A percentile compares a stretch with the other conserved stretches of the same genome.
Evolutionary conservation across 2,888 invertebrate species (phyloP).

Genomic region (Pseudolycoriella hygida): DNA sequence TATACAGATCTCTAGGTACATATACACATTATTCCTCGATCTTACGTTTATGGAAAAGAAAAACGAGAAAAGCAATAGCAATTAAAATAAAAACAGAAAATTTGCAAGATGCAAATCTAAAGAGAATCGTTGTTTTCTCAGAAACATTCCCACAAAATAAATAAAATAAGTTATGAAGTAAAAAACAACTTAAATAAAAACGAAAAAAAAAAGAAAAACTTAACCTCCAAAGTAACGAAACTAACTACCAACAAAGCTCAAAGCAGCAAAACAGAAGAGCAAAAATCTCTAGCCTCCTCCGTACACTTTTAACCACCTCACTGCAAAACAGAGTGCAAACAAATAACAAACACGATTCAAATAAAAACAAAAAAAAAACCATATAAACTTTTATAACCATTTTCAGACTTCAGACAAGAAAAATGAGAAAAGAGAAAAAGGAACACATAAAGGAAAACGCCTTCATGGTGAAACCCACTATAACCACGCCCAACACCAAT

Average conservation of each 20-base stretch:
- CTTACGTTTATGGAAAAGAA: conserved; percentile 1
- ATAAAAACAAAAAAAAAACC: background rate
- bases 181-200: conserved; percentile 1
- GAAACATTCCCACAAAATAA: conserved; percentile 4
- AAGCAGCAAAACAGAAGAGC: background rate
- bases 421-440: background rate
- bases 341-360: background rate
- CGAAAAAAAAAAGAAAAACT: background rate
- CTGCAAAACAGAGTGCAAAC: too few species aligned
- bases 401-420: background rate
- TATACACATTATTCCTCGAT: background rate
- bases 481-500: background rate
- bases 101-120: conserved; percentile 4
- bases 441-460: background rate
- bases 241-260: background rate
- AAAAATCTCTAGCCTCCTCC: background rate
- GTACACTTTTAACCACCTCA: too few species aligned
- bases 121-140: conserved; percentile 3
- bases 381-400: too few species aligned
- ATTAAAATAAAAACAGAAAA: conserved; percentile 3
- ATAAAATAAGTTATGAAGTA: conserved; percentile 2
- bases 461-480: background rate
- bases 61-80: conserved; percentile 3
- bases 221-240: background rate
- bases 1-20: background rate